Evolutionary conservation across 2,888 invertebrate species (phyloP).

Genomic region (Tribolium freemani): DNA sequence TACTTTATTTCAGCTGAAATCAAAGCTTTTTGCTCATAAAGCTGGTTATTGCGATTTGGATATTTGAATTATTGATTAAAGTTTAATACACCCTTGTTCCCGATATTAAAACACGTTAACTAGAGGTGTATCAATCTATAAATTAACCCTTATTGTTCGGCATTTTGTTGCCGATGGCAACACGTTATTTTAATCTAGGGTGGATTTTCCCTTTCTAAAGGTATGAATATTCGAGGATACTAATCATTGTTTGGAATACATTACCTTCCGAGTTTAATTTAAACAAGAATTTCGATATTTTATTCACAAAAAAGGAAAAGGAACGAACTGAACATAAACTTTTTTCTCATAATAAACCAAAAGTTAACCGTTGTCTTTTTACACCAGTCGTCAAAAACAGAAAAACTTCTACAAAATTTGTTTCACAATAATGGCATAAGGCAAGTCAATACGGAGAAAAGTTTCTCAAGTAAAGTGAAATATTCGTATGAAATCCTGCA

Average conservation of each 20-base stretch:
- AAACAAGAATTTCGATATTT: constrained; percentile 1
- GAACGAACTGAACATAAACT: background rate
- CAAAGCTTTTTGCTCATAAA: background rate
- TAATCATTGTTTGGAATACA: constrained; percentile 5
- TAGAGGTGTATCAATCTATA: constrained; percentile 16
- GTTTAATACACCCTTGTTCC: background rate
- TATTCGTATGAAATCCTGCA: too few species aligned
- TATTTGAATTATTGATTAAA: background rate
- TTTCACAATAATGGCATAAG: too few species aligned
- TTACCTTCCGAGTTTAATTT: background rate
- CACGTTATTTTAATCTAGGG: constrained; percentile 12
- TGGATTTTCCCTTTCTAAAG: constrained; percentile 14
- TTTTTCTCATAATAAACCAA: too few species aligned
- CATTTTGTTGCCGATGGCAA: constrained; percentile 14
- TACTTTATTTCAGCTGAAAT: background rate
- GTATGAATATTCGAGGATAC: constrained; percentile 15
- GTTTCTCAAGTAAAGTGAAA: too few species aligned
- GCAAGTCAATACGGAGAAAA: too few species aligned
- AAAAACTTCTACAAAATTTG: too few species aligned
- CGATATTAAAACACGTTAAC: constrained; percentile 1
- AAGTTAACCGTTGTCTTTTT: too few species aligned
- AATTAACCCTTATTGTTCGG: constrained; percentile 22
- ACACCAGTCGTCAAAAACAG: too few species aligned
- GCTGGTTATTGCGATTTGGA: background rate
- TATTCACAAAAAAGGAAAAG: background rate